Conservation (phyloP, 2,797 vertebrate genomes). For the Sebastes minor region DNA sequence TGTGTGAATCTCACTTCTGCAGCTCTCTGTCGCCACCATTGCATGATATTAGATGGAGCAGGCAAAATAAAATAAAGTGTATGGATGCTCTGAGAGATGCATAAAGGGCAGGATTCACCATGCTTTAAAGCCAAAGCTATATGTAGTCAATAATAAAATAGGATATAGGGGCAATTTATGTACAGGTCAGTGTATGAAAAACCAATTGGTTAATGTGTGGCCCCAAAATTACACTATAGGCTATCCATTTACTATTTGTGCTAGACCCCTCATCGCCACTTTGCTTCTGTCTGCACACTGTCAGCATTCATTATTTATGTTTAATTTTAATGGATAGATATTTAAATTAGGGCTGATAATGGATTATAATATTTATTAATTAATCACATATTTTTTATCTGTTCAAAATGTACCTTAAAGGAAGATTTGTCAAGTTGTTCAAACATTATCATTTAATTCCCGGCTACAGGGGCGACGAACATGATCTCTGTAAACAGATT, state of each 20-base stretch:
- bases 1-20: constrained; percentile 15
- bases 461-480: rapidly evolving
- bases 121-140: background rate
- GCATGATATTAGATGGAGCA: background rate
- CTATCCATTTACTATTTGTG: background rate
- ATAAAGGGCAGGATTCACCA: background rate
- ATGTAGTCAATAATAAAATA: background rate
- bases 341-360: background rate
- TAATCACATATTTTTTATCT: no score
- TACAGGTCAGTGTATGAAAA: background rate
- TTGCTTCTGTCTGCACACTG: background rate
- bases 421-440: rapidly evolving
- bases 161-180: background rate
- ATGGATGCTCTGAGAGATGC: background rate
- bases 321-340: background rate
- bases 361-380: no score
- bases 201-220: background rate
- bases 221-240: background rate
- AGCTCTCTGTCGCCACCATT: constrained; percentile 76
- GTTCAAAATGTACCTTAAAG: no score
- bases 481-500: no score
- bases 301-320: background rate
- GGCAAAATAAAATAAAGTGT: background rate
- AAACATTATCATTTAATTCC: no score
- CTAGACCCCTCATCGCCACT: background rate